Percentiles rank a stretch among this genome's conserved stretches.
Conservation (phyloP, 92 coral and sea anemone genomes). For the Actinernus sp. region DNA sequence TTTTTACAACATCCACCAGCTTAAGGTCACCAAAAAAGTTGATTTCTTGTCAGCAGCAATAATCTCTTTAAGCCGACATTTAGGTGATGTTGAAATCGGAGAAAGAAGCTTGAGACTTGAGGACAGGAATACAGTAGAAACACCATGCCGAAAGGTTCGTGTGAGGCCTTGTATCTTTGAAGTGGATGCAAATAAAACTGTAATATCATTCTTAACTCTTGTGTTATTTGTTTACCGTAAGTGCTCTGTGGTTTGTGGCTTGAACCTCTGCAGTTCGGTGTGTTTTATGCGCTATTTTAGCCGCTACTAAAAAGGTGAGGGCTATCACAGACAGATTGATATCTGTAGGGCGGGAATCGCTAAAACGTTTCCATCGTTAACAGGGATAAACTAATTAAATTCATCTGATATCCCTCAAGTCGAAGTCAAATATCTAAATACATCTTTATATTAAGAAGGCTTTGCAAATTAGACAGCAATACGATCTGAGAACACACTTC, state of each 20-base stretch:
- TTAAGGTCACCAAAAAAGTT: constrained; percentile 30
- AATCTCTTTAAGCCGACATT: constrained; percentile 45
- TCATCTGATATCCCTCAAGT: constrained; percentile 20
- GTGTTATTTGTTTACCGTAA: not conserved
- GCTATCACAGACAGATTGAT: too few species aligned
- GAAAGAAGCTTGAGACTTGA: not conserved
- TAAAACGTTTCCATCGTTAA: constrained; percentile 1
- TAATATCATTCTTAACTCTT: not conserved
- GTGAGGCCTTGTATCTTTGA: constrained; percentile 1
- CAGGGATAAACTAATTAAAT: constrained; percentile 35
- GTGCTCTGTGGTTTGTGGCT: not conserved
- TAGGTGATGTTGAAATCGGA: constrained; percentile 5
- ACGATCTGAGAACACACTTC: too few species aligned
- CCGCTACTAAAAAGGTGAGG: not conserved
- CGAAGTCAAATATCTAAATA: constrained; percentile 18
- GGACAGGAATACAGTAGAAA: not conserved
- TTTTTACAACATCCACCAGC: constrained; percentile 8
- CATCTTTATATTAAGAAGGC: constrained; percentile 7
- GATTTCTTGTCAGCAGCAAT: constrained; percentile 19
- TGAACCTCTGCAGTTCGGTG: not conserved
- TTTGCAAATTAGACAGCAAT: constrained; percentile 4
- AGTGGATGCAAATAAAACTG: not conserved
- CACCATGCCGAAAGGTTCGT: not conserved
- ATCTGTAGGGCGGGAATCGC: constrained; percentile 8
- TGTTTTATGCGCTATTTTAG: not conserved